These are phyloP conservation scores for Papilio machaon DNA, from an alignment of 1,140 invertebrate genomes.

Conservation along the genomic window DNA sequence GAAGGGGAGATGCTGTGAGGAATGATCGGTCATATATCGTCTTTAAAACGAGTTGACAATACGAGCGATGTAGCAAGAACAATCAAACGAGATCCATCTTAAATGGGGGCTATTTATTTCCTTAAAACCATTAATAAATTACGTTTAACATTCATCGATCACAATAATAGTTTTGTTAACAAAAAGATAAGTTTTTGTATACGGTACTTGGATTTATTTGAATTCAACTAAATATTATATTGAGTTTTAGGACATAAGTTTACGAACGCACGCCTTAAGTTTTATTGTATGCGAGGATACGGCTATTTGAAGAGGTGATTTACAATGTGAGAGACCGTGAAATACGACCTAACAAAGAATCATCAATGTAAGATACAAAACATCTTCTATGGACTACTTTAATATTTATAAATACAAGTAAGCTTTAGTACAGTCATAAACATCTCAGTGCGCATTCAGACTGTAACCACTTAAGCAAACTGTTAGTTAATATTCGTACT, in stretches of 20 bases:
- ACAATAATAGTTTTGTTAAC: slow-evolving; percentile 19
- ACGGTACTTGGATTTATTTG: slow-evolving; percentile 4
- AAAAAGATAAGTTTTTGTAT: neutral
- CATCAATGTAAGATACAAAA: neutral
- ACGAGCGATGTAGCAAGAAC: slow-evolving; percentile 24
- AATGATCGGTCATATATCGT: slow-evolving; percentile 59
- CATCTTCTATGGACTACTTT: neutral
- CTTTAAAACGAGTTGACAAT: slow-evolving; percentile 39
- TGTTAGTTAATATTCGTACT: no score
- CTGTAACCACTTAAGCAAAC: no score
- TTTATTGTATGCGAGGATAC: slow-evolving; percentile 7
- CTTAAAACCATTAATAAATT: slow-evolving; percentile 36
- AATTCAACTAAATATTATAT: neutral
- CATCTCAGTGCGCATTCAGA: neutral
- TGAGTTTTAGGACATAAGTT: neutral
- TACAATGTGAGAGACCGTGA: slow-evolving; percentile 10
- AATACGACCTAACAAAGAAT: slow-evolving; percentile 5
- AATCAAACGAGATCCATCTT: slow-evolving; percentile 36
- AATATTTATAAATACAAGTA: neutral
- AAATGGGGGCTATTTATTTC: slow-evolving; percentile 35
- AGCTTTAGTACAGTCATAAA: neutral
- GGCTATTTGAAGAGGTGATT: slow-evolving; percentile 9
- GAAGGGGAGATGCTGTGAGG: slow-evolving; percentile 60
- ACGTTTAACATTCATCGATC: slow-evolving; percentile 24
- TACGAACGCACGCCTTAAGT: neutral